A percentile compares a stretch with the other conserved stretches of the same genome.
These are phyloP conservation scores for Malurus cyaneus DNA, from an alignment of 2,113 vertebrate species.

Conservation along the genomic window DNA sequence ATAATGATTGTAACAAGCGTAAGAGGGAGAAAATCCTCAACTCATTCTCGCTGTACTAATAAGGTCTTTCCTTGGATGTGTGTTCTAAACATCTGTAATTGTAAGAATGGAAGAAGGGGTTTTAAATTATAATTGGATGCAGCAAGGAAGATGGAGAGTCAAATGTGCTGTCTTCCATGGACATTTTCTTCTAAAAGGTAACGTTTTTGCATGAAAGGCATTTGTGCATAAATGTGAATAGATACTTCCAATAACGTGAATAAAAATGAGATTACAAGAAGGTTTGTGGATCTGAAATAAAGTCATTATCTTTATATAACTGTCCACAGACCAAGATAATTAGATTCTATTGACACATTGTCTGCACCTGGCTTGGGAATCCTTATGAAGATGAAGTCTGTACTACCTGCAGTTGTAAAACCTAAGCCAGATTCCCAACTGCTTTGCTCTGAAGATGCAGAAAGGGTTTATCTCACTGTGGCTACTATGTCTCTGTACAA, in stretches of 20 bases:
- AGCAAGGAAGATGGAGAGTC: not conserved
- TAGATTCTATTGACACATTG: not conserved
- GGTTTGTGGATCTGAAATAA: not conserved
- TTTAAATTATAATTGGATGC: not conserved
- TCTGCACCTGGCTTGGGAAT: not conserved
- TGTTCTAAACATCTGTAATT: not conserved
- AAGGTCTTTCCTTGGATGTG: not conserved
- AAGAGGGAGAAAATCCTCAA: slow-evolving; percentile 42
- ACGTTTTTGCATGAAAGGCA: not conserved
- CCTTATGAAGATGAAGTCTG: too few relatives aligned
- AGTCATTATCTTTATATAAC: not conserved
- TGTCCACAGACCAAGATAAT: not conserved
- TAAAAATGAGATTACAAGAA: not conserved
- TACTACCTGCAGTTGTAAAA: too few relatives aligned
- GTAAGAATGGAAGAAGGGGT: not conserved
- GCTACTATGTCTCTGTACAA: not conserved
- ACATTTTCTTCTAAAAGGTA: not conserved
- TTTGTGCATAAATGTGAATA: not conserved
- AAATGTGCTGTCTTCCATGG: not conserved
- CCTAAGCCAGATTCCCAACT: not conserved
- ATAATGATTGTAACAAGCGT: slow-evolving; percentile 56
- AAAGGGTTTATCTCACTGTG: not conserved
- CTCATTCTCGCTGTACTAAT: not conserved
- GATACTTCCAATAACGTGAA: not conserved
- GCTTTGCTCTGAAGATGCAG: slow-evolving; percentile 38